phyloP scores from a whole-genome alignment of 1,140 invertebrate genomes.

The Leptinotarsa texana region DNA sequence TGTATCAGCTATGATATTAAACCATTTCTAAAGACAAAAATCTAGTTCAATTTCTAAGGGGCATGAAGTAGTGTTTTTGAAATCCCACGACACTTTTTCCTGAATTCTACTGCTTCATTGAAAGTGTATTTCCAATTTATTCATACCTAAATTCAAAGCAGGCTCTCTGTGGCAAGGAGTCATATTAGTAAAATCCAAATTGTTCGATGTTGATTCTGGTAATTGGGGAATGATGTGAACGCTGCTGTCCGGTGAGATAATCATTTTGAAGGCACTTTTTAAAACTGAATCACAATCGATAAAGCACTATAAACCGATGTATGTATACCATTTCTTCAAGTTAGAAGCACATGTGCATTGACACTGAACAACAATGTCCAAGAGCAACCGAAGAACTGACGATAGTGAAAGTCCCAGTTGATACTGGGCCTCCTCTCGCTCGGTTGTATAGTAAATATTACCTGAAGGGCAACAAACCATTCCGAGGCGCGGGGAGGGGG shows the following conservation, averaged over 20 bases:
- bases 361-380: constrained; percentile 27
- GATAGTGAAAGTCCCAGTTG: constrained; percentile 56
- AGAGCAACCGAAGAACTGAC: constrained; percentile 45
- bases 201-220: constrained; percentile 44
- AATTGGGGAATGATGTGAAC: constrained; percentile 43
- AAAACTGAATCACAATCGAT: constrained; percentile 16
- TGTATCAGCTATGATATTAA: too few relatives aligned
- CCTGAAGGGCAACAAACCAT: constrained; percentile 54
- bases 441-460: constrained; percentile 55
- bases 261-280: constrained; percentile 42
- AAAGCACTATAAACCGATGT: constrained; percentile 13
- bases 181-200: constrained; percentile 38
- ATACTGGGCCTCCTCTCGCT: constrained; percentile 48
- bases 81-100: too few relatives aligned
- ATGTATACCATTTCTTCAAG: constrained; percentile 4
- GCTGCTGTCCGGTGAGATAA: constrained; percentile 53
- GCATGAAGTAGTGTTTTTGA: too few relatives aligned
- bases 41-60: too few relatives aligned
- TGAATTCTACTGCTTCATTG: neutral
- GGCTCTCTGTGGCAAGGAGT: constrained; percentile 46
- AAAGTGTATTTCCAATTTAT: neutral
- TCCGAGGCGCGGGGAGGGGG: constrained; percentile 39
- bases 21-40: too few relatives aligned
- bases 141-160: constrained; percentile 53
- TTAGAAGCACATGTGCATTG: constrained; percentile 26